These are phyloP conservation scores for Paratilapia polleni DNA, from an alignment of 2,113 vertebrate genomes.

Conservation along the genomic window DNA sequence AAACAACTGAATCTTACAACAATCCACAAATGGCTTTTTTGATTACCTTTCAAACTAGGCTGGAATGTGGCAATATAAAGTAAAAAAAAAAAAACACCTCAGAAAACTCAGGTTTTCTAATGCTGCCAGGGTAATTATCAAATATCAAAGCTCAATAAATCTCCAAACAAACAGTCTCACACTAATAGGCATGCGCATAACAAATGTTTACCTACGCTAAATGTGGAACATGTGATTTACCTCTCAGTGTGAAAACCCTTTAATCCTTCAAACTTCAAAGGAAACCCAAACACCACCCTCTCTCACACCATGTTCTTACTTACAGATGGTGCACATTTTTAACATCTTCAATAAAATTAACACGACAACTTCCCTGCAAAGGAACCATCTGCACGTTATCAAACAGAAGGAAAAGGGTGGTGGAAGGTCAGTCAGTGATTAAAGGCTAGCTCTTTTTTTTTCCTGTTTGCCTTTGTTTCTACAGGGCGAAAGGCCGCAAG, in stretches of 20 bases:
- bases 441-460: neutral
- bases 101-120: neutral
- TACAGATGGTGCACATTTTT: conserved; percentile 22
- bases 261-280: neutral
- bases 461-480: conserved; percentile 2
- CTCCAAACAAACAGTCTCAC: neutral
- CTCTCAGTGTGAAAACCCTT: neutral
- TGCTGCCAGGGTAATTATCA: neutral
- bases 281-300: neutral
- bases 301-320: neutral
- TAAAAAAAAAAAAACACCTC: neutral
- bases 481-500: neutral
- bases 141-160: neutral
- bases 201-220: neutral
- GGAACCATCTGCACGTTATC: conserved; percentile 22
- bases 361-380: conserved; percentile 15
- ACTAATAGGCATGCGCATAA: neutral
- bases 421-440: neutral
- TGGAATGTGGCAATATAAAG: neutral
- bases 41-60: neutral
- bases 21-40: neutral
- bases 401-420: neutral
- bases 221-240: conserved; percentile 7
- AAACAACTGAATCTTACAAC: too few species aligned
- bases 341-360: neutral